Percentiles rank a stretch among this genome's conserved stretches.
phyloP scores from a whole-genome alignment of 2,888 invertebrate species.

The Cryptops parisi region DNA sequence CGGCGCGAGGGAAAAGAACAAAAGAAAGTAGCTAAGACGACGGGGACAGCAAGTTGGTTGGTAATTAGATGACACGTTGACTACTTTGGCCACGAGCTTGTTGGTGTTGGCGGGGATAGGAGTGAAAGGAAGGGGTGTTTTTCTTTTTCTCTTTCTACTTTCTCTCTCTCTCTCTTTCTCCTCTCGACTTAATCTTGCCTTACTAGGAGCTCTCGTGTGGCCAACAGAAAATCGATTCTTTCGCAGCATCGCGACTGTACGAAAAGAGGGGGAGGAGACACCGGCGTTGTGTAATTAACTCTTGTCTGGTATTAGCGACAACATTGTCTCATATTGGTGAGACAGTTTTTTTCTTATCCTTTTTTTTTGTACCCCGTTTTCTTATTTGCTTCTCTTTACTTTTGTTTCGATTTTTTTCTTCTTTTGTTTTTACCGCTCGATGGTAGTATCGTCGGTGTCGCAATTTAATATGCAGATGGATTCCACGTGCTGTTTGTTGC shows the following conservation, averaged over 20 bases:
- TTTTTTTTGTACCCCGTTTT: background rate
- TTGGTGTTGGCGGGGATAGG: background rate
- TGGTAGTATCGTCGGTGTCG: no score
- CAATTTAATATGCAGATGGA: no score
- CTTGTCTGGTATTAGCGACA: background rate
- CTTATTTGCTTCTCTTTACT: background rate
- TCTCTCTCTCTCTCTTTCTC: background rate
- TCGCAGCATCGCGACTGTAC: background rate
- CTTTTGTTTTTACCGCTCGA: no score
- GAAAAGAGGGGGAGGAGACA: background rate
- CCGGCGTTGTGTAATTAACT: background rate
- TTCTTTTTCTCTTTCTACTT: background rate
- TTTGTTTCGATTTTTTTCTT: background rate
- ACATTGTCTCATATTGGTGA: background rate
- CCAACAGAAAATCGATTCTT: no score
- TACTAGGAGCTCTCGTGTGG: no score
- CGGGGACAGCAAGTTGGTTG: no score
- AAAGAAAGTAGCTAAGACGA: no score
- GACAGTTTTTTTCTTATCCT: background rate
- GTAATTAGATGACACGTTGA: no score
- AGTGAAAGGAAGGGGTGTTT: background rate
- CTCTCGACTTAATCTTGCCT: background rate
- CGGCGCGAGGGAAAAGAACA: no score
- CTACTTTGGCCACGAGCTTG: no score
- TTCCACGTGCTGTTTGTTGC: no score